phyloP scores from a whole-genome alignment of 2,113 vertebrate genomes.

The Psilopogon haemacephalus region DNA sequence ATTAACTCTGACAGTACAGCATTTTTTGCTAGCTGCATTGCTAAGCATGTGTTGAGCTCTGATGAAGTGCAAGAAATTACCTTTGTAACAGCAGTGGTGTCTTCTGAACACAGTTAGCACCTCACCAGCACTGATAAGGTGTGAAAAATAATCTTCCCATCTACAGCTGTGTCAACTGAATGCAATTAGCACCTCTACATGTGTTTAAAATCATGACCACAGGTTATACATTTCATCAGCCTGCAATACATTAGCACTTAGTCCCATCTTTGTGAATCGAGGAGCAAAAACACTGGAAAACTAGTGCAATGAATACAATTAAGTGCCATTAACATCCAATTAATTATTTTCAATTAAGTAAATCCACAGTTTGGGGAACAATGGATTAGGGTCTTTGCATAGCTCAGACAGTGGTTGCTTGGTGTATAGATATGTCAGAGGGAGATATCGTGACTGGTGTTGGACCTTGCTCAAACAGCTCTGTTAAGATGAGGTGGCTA shows the following conservation, averaged over 20 bases:
- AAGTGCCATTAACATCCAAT: slow-evolving; percentile 32
- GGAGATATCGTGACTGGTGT: neutral
- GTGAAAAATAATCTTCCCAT: slow-evolving; percentile 64
- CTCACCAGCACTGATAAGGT: slow-evolving; percentile 59
- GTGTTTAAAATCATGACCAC: slow-evolving; percentile 62
- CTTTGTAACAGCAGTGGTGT: slow-evolving; percentile 55
- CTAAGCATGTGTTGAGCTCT: slow-evolving; percentile 46
- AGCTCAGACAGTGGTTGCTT: neutral
- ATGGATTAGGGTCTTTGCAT: neutral
- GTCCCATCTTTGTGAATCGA: slow-evolving; percentile 36
- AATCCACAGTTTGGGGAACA: neutral
- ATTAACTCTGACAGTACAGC: slow-evolving; percentile 8
- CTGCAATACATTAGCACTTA: slow-evolving; percentile 55
- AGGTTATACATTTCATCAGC: slow-evolving; percentile 46
- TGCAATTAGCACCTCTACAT: slow-evolving; percentile 70
- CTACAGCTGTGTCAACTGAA: slow-evolving; percentile 64
- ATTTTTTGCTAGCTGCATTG: slow-evolving; percentile 48
- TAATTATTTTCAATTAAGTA: slow-evolving; percentile 45
- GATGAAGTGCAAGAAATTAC: slow-evolving; percentile 61
- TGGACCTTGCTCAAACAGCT: neutral
- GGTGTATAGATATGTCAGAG: neutral
- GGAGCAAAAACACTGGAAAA: neutral
- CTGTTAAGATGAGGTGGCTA: neutral
- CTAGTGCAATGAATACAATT: slow-evolving; percentile 40
- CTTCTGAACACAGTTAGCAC: slow-evolving; percentile 61